A percentile compares a stretch with the other conserved stretches of the same genome.
Conservation (phyloP, 2,113 vertebrate genomes). For the Lophius piscatorius region DNA sequence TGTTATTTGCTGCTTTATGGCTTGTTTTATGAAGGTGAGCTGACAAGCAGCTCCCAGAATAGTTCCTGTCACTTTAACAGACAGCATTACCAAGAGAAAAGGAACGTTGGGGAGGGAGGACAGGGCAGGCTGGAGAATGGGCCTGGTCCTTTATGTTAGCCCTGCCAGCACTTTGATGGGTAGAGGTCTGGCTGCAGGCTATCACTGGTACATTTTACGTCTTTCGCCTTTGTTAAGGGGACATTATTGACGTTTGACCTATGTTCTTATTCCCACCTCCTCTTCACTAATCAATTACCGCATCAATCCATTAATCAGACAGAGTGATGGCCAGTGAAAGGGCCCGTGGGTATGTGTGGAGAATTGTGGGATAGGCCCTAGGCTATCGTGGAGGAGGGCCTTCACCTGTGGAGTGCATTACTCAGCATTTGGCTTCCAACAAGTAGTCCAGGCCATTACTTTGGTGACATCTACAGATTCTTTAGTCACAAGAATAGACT, state of each 20-base stretch:
- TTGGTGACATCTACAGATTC: slow-evolving; percentile 4
- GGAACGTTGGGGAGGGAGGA: slow-evolving; percentile 77
- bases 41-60: slow-evolving; percentile 81
- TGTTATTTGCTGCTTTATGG: slow-evolving; percentile 82
- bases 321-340: slow-evolving; percentile 91
- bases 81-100: slow-evolving; percentile 88
- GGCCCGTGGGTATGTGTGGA: slow-evolving; percentile 82
- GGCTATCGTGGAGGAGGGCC: slow-evolving; percentile 78
- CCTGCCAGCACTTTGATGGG: slow-evolving; percentile 88
- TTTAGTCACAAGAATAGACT: background rate
- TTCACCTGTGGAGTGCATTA: slow-evolving; percentile 62
- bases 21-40: slow-evolving; percentile 88
- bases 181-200: slow-evolving; percentile 86
- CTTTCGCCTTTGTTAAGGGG: slow-evolving; percentile 87
- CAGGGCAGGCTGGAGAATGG: slow-evolving; percentile 71
- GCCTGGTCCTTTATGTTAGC: slow-evolving; percentile 78
- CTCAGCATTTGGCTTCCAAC: slow-evolving; percentile 36
- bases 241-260: slow-evolving; percentile 91
- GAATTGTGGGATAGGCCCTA: slow-evolving; percentile 76
- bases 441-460: slow-evolving; percentile 12
- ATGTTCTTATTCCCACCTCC: slow-evolving; percentile 93
- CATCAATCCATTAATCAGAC: slow-evolving; percentile 97
- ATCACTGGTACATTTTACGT: slow-evolving; percentile 92
- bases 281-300: slow-evolving; percentile 96
- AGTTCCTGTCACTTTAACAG: slow-evolving; percentile 90